Conservation (phyloP, 2,113 vertebrate species). For the Seriola quinqueradiata region DNA sequence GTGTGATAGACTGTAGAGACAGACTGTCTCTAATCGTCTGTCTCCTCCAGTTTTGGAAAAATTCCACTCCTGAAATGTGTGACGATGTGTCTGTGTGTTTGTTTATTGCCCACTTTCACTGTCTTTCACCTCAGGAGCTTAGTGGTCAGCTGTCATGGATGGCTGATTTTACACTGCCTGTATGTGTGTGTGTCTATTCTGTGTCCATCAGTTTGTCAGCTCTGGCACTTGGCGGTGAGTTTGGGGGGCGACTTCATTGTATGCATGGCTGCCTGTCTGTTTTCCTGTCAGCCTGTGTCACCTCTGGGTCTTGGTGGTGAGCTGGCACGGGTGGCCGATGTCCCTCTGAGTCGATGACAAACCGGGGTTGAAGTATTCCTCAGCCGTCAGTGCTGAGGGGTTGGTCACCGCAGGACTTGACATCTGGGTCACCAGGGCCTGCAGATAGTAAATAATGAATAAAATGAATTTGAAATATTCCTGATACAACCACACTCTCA, state of each 20-base stretch:
- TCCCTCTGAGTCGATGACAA: slow-evolving; percentile 89
- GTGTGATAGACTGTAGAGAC: slow-evolving; percentile 24
- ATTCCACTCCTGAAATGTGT: not conserved
- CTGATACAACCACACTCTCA: too few species aligned
- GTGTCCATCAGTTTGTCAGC: slow-evolving; percentile 44
- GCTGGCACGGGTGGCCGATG: slow-evolving; percentile 95
- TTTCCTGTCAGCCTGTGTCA: slow-evolving; percentile 70
- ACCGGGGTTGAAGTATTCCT: slow-evolving; percentile 97
- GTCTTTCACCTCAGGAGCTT: slow-evolving; percentile 17
- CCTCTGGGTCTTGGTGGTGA: slow-evolving; percentile 99
- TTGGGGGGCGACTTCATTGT: not conserved
- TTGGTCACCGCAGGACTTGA: slow-evolving; percentile 89
- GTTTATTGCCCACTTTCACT: slow-evolving; percentile 2
- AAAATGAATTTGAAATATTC: not conserved
- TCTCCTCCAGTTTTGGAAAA: slow-evolving; percentile 17
- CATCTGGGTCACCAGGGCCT: slow-evolving; percentile 95
- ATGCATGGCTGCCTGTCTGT: slow-evolving; percentile 20
- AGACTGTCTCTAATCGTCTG: not conserved
- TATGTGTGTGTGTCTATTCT: slow-evolving; percentile 2
- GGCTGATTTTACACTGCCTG: not conserved
- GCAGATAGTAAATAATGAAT: slow-evolving; percentile 17
- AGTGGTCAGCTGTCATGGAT: not conserved
- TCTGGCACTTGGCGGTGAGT: slow-evolving; percentile 21
- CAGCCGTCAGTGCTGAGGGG: slow-evolving; percentile 92
- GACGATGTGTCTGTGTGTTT: not conserved